Evolutionary conservation across 2,888 invertebrate species (phyloP), one percentile per base, ranked within the genome.

Genomic region (Latheticus oryzae): DNA sequence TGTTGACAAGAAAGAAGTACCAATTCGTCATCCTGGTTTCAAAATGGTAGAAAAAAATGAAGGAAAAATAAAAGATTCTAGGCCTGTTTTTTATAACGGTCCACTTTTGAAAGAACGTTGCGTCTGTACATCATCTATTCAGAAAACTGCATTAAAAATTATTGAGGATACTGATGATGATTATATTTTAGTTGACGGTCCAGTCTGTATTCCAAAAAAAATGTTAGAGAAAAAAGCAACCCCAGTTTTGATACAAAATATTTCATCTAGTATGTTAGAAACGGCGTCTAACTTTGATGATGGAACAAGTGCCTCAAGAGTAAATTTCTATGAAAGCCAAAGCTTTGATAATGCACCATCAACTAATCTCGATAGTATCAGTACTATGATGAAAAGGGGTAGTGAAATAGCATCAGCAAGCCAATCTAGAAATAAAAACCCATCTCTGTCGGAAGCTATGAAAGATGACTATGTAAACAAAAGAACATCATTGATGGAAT

Each of bases 151-250:
- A 1, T 30, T 66, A 3, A 65, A 64, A 55, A 50, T 66, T 2
- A 42, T 56, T 17, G 12, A 58, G 15, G 50, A 62, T 5, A 47
- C 58, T 12, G 53, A 62, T 2, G 61, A 63, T 16, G 68, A 69
- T 26, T 70, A 66, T 47, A 52, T 68, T 4, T 51, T 68, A 35
- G 45, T 70, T 3, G 64, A 68, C 11, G 70, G 69, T 5, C 69
- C 69, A 1, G 57, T 69, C 3, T 68, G 69, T 42, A 40, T 70
- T 23, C 62, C 65, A 3, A 64, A 64, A 52, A 52, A 55, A n/a
- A 48, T 68, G 38, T 33, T 69, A 3, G 54, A 66, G 19, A 43
- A 23, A 1, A 17, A 47, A n/a, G 17, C 40, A 13, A 30, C 50
- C 5, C 42, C 58, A 13, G 42, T 54, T 5, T 8, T 48, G n/a